phyloP scores from a whole-genome alignment of 2,113 vertebrate species.

The Tichodroma muraria region DNA sequence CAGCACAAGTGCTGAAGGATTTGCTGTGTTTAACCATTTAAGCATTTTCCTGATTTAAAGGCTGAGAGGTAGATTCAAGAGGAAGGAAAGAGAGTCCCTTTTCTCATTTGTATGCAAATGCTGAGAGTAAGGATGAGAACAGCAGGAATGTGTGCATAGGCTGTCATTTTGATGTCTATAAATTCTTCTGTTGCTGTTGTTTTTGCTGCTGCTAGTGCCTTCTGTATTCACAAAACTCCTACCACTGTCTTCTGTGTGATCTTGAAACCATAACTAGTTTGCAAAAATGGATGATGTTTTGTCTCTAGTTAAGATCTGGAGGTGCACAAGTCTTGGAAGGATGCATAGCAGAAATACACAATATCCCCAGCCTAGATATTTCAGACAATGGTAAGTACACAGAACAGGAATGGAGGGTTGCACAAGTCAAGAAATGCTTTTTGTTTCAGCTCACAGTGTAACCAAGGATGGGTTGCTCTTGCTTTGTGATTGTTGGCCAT shows the following conservation, averaged over 20 bases:
- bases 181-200: not conserved
- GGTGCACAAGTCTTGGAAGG: constrained; percentile 96
- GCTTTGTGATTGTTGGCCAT: not conserved
- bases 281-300: constrained; percentile 51
- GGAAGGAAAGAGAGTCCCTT: not conserved
- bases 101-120: not conserved
- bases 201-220: not conserved
- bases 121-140: not conserved
- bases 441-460: not conserved
- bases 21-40: not conserved
- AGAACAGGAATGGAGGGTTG: not conserved
- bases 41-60: not conserved
- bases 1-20: not conserved
- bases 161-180: not conserved
- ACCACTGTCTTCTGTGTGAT: constrained; percentile 21
- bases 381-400: constrained; percentile 91
- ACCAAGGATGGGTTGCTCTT: not conserved
- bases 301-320: constrained; percentile 87
- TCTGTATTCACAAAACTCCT: constrained; percentile 7
- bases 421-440: not conserved
- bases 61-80: not conserved
- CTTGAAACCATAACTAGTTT: constrained; percentile 42
- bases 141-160: not conserved
- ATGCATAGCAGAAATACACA: constrained; percentile 96
- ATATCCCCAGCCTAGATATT: constrained; percentile 93